Conservation (phyloP, 2,113 vertebrate species). For the Murina feae region DNA sequence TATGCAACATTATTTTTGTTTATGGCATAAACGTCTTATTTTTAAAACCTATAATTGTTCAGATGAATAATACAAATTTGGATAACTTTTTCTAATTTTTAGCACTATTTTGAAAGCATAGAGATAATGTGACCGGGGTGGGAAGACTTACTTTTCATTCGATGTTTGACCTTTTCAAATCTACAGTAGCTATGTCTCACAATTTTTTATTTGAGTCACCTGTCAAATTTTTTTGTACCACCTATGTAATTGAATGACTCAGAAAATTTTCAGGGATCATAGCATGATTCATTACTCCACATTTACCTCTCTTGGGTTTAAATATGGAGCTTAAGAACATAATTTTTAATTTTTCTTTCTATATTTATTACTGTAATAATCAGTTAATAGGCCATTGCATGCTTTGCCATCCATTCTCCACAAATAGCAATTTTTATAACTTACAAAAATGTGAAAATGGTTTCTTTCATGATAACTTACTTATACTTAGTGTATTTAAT, state of each 20-base stretch:
- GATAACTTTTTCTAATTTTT: neutral
- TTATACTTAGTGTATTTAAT: neutral
- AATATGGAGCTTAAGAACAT: neutral
- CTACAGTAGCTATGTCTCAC: neutral
- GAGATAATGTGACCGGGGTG: neutral
- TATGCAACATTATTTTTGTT: neutral
- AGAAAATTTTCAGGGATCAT: neutral
- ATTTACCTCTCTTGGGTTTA: conserved; percentile 19
- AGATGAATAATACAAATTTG: neutral
- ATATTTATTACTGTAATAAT: conserved; percentile 1
- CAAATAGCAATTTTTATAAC: neutral
- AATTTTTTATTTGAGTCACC: neutral
- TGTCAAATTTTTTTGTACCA: neutral
- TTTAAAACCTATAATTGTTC: neutral
- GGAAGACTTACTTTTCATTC: neutral
- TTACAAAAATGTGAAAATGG: neutral
- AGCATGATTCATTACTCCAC: neutral
- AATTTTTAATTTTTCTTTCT: neutral
- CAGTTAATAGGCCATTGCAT: neutral
- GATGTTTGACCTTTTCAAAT: neutral
- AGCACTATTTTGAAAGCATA: neutral
- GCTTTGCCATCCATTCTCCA: neutral
- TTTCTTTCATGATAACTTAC: neutral
- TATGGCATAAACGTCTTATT: neutral
- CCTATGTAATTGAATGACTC: conserved; percentile 31